Evolutionary conservation across 2,888 invertebrate species (phyloP), one percentile per base, ranked within the genome.

Genomic region (Melanotus villosus): DNA sequence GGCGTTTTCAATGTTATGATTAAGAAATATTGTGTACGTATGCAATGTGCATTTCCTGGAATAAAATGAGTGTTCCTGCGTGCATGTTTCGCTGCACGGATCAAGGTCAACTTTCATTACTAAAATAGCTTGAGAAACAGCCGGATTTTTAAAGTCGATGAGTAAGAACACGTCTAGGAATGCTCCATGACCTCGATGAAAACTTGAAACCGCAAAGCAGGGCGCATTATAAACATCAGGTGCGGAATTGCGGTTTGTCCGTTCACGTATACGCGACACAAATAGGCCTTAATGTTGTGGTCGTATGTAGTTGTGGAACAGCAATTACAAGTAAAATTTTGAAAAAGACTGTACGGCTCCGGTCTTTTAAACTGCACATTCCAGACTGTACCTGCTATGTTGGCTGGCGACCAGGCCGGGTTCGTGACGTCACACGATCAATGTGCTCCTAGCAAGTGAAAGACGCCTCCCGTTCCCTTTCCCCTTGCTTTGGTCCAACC

Each of bases 371-470:
- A 67, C 38, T 70, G 68, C 10, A 34, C 63, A 41, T 47, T 45
- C 19, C 68, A 34, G 73, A 75, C 58, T 75, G 71, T 75, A 73
- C 73, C 52, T 54, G 73, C 70, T 71, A n/a, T n/a, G 71, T 72
- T 76, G 74, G 76, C 74, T 64, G 74, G 68, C 71, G 70, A 72
- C 73, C 73, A 75, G 74, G 72, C 76, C 73, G 76, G 74, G 72
- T 58, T 57, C 52, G 59, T 76, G 76, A 76, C 76, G 76, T 76
- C 74, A 76, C 67, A 57, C 76, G 76, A 76, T 76, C 76, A 75
- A 76, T 76, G 76, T 58, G 66, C 65, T 68, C 58, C 50, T 23
- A 60, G 64, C 64, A 59, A 70, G 67, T 72, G 72, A 72, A 72
- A 72, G 72, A 72, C 60, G 63, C 67, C 64, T 52, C 50, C 16